phyloP scores from a whole-genome alignment of 1,140 invertebrate species.

The Ceratitis capitata region DNA sequence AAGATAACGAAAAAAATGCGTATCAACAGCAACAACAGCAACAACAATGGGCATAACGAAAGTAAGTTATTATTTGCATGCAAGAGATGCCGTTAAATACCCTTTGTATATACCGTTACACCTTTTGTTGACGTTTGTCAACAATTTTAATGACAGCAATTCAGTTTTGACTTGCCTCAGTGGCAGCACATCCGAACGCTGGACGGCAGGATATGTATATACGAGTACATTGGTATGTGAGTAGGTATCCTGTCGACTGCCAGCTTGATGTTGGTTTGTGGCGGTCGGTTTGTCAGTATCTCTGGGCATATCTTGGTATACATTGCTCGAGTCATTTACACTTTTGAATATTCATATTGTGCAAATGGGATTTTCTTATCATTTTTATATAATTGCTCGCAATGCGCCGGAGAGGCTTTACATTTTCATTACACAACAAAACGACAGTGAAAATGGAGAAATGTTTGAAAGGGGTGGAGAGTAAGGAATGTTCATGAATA shows the following conservation, averaged over 20 bases:
- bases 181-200: background rate
- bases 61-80: constrained; percentile 37
- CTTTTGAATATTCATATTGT: constrained; percentile 34
- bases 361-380: constrained; percentile 36
- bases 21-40: background rate
- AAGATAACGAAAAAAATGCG: constrained; percentile 9
- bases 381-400: constrained; percentile 29
- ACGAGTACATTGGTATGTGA: too few species aligned
- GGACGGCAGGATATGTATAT: background rate
- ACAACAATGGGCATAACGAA: background rate
- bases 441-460: background rate
- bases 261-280: background rate
- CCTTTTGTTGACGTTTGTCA: constrained; percentile 61
- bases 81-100: constrained; percentile 43
- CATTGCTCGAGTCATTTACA: constrained; percentile 12
- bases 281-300: background rate
- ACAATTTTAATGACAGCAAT: constrained; percentile 64
- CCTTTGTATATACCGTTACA: constrained; percentile 50
- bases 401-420: background rate
- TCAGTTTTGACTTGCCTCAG: constrained; percentile 46
- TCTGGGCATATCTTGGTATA: background rate
- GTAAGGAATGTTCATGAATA: too few species aligned
- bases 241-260: background rate
- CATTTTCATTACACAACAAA: background rate
- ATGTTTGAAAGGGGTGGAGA: background rate